Evolutionary conservation across 2,888 invertebrate genomes (phyloP).

Genomic region (Apoda limacodes): DNA sequence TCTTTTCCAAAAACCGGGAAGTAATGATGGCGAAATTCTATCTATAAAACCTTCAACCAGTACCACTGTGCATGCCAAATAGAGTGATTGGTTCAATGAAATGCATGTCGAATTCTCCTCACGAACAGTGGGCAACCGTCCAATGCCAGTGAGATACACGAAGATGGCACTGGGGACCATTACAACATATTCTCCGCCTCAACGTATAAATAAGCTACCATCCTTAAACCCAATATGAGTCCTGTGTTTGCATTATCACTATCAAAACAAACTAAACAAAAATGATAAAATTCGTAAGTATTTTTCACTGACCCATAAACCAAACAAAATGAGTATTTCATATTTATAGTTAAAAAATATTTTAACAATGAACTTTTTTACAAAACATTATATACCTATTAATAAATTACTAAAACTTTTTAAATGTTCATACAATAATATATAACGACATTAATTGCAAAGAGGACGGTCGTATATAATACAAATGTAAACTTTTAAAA

Average conservation of each 20-base stretch:
- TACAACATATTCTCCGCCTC: slow-evolving; percentile 30
- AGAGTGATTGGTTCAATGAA: no score
- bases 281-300: slow-evolving; percentile 61
- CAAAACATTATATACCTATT: not conserved
- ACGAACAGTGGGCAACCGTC: no score
- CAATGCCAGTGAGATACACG: slow-evolving; percentile 53
- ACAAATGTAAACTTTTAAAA: not conserved
- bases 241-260: slow-evolving; percentile 32
- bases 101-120: no score
- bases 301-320: no score
- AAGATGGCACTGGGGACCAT: slow-evolving; percentile 28
- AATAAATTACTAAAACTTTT: not conserved
- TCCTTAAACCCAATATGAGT: slow-evolving; percentile 31
- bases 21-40: no score
- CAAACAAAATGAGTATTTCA: not conserved
- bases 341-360: not conserved
- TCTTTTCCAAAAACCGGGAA: no score
- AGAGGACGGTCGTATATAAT: not conserved
- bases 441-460: not conserved
- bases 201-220: slow-evolving; percentile 42
- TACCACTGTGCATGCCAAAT: no score
- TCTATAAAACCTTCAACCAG: no score
- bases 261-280: slow-evolving; percentile 33
- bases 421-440: not conserved
- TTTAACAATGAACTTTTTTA: no score